These are phyloP conservation scores for Sebastiscus albofasciatus DNA, from an alignment of 2,797 vertebrate genomes.

Conservation along the genomic window DNA sequence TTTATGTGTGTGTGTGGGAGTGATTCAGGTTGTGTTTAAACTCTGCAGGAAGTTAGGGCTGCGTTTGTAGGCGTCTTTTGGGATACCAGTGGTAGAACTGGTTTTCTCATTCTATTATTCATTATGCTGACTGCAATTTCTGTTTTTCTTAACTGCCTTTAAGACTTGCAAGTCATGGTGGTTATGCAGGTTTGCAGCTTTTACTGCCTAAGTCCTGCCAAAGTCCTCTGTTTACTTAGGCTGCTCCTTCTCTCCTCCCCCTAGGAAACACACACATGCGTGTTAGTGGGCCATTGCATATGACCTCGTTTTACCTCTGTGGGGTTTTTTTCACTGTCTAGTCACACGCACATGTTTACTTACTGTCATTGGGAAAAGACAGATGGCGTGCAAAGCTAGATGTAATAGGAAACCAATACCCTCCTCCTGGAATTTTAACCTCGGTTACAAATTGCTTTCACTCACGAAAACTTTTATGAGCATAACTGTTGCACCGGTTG, in stretches of 20 bases:
- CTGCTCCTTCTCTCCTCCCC: slow-evolving; percentile 10
- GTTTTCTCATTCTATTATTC: not conserved
- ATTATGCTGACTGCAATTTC: not conserved
- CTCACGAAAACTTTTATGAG: not conserved
- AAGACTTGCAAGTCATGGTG: slow-evolving; percentile 5
- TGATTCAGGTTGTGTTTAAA: slow-evolving; percentile 1
- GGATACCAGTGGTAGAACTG: not conserved
- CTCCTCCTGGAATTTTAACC: slow-evolving; percentile 35
- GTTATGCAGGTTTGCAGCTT: not conserved
- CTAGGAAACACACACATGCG: not conserved
- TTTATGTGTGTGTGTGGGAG: slow-evolving; percentile 4
- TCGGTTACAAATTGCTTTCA: not conserved
- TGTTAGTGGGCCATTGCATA: not conserved
- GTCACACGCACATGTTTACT: slow-evolving; percentile 19
- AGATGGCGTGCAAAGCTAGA: slow-evolving; percentile 57
- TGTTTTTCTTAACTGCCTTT: not conserved
- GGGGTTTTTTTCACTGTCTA: not conserved
- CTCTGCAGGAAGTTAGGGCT: slow-evolving; percentile 38
- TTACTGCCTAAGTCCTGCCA: not conserved
- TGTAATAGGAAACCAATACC: slow-evolving; percentile 55
- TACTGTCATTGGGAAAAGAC: slow-evolving; percentile 1
- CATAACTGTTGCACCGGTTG: not conserved
- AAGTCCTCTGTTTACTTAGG: slow-evolving; percentile 32
- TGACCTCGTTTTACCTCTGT: not conserved
- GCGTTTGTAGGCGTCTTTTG: slow-evolving; percentile 12